Conservation (phyloP, 1,140 invertebrate genomes). For the Cardiocondyla obscurior region DNA sequence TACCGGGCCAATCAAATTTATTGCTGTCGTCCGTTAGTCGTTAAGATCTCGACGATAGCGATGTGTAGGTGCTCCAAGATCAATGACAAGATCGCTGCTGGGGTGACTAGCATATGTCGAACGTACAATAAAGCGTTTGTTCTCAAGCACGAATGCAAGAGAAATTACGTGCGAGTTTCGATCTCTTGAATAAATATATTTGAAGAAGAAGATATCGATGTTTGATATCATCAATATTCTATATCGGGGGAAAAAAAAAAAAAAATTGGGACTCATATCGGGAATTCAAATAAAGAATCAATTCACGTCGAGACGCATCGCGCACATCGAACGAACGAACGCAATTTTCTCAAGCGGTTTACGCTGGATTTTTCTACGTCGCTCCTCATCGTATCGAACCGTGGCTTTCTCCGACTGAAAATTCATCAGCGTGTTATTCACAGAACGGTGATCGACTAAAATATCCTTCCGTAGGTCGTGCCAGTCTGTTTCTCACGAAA, state of each 20-base stretch:
- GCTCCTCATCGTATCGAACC: background rate
- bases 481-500: conserved; percentile 25
- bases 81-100: conserved; percentile 33
- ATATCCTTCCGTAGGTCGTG: background rate
- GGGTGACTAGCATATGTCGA: background rate
- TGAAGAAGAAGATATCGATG: background rate
- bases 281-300: background rate
- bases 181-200: background rate
- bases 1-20: conserved; percentile 79
- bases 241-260: background rate
- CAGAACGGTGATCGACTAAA: background rate
- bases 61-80: conserved; percentile 1
- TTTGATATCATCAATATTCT: background rate
- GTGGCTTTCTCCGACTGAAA: background rate
- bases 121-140: conserved; percentile 1
- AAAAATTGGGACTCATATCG: background rate
- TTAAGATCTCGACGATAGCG: conserved; percentile 48
- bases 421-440: conserved; percentile 7
- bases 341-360: background rate
- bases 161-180: background rate
- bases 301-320: background rate
- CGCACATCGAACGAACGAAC: background rate
- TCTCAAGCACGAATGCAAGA: background rate
- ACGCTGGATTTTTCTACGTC: background rate
- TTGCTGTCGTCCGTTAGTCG: conserved; percentile 77